These are phyloP conservation scores for Temnothorax unifasciatus DNA, from an alignment of 2,888 invertebrate species.

Conservation along the genomic window DNA sequence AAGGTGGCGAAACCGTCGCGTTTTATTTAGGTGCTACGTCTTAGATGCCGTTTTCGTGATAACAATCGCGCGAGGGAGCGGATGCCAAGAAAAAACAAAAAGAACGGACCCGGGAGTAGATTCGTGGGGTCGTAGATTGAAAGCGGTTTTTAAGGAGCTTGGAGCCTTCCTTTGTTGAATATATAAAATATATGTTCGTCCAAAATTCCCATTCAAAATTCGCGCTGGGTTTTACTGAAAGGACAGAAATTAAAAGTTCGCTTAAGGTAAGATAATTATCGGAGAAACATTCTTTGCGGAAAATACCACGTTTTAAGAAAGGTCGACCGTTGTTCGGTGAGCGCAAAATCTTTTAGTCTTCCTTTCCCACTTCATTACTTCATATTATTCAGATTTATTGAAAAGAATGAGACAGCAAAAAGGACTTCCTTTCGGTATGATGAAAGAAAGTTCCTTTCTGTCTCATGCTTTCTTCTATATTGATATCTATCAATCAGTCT, in stretches of 20 bases:
- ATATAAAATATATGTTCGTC: not conserved
- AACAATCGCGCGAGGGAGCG: conserved; percentile 78
- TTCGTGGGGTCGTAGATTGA: not conserved
- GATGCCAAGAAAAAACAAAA: conserved; percentile 13
- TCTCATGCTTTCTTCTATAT: too few relatives aligned
- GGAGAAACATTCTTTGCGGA: too few relatives aligned
- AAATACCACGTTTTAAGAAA: too few relatives aligned
- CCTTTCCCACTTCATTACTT: too few relatives aligned
- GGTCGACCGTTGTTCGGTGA: too few relatives aligned
- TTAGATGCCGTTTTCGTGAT: conserved; percentile 76
- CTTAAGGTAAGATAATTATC: too few relatives aligned
- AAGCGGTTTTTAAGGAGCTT: not conserved
- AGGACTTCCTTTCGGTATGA: too few relatives aligned
- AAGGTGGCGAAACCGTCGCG: not conserved
- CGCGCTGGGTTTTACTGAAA: not conserved
- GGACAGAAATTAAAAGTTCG: not conserved
- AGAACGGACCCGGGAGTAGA: not conserved
- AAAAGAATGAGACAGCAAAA: too few relatives aligned
- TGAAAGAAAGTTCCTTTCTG: too few relatives aligned
- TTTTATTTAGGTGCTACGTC: conserved; percentile 66
- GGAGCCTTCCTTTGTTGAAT: not conserved
- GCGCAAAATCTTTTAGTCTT: too few relatives aligned
- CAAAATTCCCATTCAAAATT: not conserved
- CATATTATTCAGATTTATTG: too few relatives aligned
- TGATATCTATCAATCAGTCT: too few relatives aligned